Percentiles rank a stretch among this genome's conserved stretches.
These are phyloP conservation scores for Scolanthus callimorphus DNA, from an alignment of 92 coral and sea anemone species.

Conservation along the genomic window DNA sequence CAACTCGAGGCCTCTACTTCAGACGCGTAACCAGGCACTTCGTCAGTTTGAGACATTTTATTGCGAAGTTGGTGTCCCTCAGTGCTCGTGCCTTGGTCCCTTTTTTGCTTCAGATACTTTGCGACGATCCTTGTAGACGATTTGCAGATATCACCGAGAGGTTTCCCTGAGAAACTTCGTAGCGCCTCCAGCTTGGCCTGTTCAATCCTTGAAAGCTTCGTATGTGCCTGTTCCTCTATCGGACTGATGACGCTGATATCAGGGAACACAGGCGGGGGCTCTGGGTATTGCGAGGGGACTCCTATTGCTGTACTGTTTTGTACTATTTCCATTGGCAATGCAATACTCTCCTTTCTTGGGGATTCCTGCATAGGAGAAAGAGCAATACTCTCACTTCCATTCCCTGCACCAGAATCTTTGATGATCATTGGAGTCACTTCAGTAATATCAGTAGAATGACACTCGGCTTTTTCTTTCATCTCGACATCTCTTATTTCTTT, in stretches of 20 bases:
- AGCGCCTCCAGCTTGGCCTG: constrained; percentile 77
- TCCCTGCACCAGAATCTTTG: too few relatives aligned
- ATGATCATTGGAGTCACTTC: too few relatives aligned
- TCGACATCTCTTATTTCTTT: too few relatives aligned
- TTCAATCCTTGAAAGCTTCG: constrained; percentile 48
- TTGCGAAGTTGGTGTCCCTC: constrained; percentile 7
- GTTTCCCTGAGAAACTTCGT: constrained; percentile 65
- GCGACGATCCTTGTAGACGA: constrained; percentile 70
- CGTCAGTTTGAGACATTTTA: constrained; percentile 31
- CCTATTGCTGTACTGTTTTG: background rate
- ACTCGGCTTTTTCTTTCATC: too few relatives aligned
- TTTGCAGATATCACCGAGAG: constrained; percentile 57
- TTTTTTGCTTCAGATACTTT: constrained; percentile 68
- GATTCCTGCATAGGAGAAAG: too few relatives aligned
- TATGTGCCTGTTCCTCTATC: background rate
- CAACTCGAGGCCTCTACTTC: background rate
- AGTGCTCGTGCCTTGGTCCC: constrained; percentile 44
- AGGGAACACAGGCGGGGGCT: background rate
- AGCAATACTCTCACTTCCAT: too few relatives aligned
- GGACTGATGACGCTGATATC: background rate
- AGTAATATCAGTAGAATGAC: too few relatives aligned
- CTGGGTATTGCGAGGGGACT: background rate
- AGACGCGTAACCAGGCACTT: background rate
- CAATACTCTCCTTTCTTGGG: too few relatives aligned
- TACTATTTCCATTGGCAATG: too few relatives aligned